These are phyloP conservation scores for Alcedo quadribrachys DNA, from an alignment of 2,797 vertebrate species.

Conservation along the genomic window DNA sequence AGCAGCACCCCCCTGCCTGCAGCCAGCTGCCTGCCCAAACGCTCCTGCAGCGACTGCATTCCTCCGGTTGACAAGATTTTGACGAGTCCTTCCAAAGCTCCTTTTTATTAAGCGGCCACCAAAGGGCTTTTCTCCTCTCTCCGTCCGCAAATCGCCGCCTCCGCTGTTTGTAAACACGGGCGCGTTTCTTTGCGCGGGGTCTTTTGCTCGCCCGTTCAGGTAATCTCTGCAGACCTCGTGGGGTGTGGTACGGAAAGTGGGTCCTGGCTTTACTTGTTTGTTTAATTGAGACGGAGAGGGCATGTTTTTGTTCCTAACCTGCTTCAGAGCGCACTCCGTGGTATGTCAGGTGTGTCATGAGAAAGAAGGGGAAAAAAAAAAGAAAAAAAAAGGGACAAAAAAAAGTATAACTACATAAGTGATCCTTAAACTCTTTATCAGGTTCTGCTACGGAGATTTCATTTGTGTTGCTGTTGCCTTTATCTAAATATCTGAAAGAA, in stretches of 20 bases:
- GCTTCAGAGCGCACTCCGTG: background rate
- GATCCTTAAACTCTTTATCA: background rate
- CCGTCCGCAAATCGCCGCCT: background rate
- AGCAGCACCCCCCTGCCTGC: background rate
- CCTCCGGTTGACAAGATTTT: conserved; percentile 25
- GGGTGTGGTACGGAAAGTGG: background rate
- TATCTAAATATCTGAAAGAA: background rate
- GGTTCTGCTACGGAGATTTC: background rate
- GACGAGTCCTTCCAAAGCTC: background rate
- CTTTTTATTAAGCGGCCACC: background rate
- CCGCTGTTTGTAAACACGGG: background rate
- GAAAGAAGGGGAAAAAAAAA: background rate
- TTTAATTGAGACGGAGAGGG: background rate
- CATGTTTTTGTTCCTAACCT: background rate
- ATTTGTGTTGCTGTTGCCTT: background rate
- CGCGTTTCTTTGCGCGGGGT: background rate
- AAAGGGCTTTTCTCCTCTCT: background rate
- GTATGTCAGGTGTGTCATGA: conserved; percentile 49
- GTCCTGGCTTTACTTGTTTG: background rate
- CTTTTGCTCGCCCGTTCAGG: background rate
- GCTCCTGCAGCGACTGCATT: background rate
- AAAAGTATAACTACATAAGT: background rate
- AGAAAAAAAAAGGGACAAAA: background rate
- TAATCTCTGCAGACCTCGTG: background rate
- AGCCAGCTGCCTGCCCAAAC: background rate